Percentiles rank a stretch among this genome's conserved stretches.
phyloP scores from a whole-genome alignment of 2,888 invertebrate genomes.

The Thereva nobilitata region DNA sequence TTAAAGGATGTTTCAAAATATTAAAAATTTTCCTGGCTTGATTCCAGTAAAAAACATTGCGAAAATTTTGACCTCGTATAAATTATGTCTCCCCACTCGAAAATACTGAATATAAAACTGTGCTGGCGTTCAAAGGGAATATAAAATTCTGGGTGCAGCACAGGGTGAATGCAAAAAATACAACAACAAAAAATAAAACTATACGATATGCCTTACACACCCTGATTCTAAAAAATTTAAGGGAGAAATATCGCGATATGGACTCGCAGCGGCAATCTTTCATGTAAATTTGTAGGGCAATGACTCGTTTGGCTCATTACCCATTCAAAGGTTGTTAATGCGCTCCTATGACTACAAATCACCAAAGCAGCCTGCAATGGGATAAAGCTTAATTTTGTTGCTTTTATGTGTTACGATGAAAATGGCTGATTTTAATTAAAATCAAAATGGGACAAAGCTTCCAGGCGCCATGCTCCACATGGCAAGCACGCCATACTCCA shows the following conservation, averaged over 20 bases:
- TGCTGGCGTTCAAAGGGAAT: constrained; percentile 30
- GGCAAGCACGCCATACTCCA: no score
- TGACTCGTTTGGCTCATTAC: constrained; percentile 32
- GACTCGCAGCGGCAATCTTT: constrained; percentile 28
- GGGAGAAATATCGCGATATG: constrained; percentile 13
- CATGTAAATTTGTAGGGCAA: constrained; percentile 29
- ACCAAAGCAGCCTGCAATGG: constrained; percentile 17
- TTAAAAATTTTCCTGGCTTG: constrained; percentile 4
- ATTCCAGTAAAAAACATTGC: constrained; percentile 25
- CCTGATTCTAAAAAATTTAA: no score
- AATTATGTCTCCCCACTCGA: constrained; percentile 15
- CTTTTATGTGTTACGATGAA: constrained; percentile 17
- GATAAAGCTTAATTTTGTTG: constrained; percentile 24
- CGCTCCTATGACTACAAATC: constrained; percentile 32
- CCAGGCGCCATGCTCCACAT: constrained; percentile 20
- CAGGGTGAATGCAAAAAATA: constrained; percentile 12
- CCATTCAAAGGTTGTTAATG: constrained; percentile 34
- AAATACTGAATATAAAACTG: constrained; percentile 24
- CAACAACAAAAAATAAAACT: not conserved
- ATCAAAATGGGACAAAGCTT: constrained; percentile 28
- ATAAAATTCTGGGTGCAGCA: constrained; percentile 22
- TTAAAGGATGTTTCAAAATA: no score
- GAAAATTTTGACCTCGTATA: constrained; percentile 29
- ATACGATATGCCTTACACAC: no score
- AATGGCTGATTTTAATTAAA: constrained; percentile 31